Evolutionary conservation across 2,797 vertebrate species (phyloP).

Genomic region (Coregonus ussuriensis): DNA sequence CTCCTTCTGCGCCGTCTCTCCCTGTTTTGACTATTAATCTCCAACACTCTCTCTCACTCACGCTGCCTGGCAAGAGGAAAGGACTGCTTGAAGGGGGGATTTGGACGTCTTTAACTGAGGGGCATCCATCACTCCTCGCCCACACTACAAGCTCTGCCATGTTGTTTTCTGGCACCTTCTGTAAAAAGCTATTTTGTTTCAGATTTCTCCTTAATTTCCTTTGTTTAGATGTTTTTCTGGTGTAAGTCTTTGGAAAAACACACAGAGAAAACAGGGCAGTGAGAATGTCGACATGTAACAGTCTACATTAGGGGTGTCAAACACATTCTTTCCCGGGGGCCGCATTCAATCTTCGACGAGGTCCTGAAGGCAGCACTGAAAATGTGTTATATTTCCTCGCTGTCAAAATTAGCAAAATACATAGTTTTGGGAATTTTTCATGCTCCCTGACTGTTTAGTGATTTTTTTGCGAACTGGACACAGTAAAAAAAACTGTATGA

Average conservation of each 20-base stretch:
- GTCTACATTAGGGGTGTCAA: conserved; percentile 51
- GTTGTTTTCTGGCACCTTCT: conserved; percentile 55
- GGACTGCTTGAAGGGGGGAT: conserved; percentile 75
- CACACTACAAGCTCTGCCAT: conserved; percentile 50
- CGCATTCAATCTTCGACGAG: no score
- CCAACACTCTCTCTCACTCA: conserved; percentile 71
- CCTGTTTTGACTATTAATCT: conserved; percentile 81
- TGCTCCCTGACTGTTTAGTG: no score
- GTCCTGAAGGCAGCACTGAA: no score
- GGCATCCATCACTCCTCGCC: conserved; percentile 70
- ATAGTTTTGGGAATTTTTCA: no score
- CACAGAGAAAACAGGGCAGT: conserved; percentile 26
- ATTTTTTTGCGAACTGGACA: no score
- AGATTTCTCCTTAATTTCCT: conserved; percentile 60
- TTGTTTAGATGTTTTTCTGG: conserved; percentile 71
- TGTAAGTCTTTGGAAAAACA: conserved; percentile 30
- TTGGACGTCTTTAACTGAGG: conserved; percentile 77
- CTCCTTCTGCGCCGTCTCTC: conserved; percentile 49
- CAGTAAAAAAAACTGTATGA: no score
- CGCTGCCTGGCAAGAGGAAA: conserved; percentile 75
- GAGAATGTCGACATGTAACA: conserved; percentile 53
- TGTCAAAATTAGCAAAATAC: no score
- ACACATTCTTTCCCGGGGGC: no score
- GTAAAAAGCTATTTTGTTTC: conserved; percentile 43
- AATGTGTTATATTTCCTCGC: no score